Base-by-base conservation (phyloP, 2,113 vertebrate species). In the Brevimyrus niger region DNA sequence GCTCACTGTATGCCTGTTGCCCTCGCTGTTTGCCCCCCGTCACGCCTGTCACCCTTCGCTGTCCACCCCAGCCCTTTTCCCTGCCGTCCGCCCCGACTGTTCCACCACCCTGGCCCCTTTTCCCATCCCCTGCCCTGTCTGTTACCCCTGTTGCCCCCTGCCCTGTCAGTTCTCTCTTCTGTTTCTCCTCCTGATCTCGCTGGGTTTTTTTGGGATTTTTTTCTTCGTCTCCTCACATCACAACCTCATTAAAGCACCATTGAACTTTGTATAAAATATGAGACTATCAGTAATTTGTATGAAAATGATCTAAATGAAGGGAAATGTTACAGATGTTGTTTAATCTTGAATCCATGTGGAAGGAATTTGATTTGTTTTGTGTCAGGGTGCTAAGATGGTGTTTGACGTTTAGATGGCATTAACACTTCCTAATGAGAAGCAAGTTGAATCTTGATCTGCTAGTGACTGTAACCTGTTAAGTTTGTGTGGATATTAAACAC, bases 401-500 rank as follows among this genome's bases (percentile, higher is more conserved):
- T 83, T 83, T 19, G n/a, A 51, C 13, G 13, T 51, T 27, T 44
- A 35, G 35, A 42, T 88, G 19, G 69, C 13, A 88, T 80, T 88
- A 73, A 42, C 15, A 35, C 48, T 86, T 51, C 46, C 48, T 31
- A 31, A 47, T 11, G 27, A 53, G 69, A 23, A 35, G 23, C 5
- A 58, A 53, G 53, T 23, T 44, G 69, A 38, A 48, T 38, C 5
- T 53, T 42, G 69, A 76, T 38, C 17, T 73, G 90, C 88, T 92
- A 89, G 90, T 92, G 93, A 93, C 92, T 93, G 93, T 94, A 94
- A 92, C 92, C 93, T 94, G 93, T 94, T 91, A 91, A 93, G 48
- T 92, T 93, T 90, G 92, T 95, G 94, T 94, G 93, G 92, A 93
- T 92, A 95, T 94, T 94, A 96, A 95, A 96, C 88, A 91, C 92